These are phyloP conservation scores for Smittia aterrima DNA, from an alignment of 2,888 invertebrate genomes.

Conservation along the genomic window DNA sequence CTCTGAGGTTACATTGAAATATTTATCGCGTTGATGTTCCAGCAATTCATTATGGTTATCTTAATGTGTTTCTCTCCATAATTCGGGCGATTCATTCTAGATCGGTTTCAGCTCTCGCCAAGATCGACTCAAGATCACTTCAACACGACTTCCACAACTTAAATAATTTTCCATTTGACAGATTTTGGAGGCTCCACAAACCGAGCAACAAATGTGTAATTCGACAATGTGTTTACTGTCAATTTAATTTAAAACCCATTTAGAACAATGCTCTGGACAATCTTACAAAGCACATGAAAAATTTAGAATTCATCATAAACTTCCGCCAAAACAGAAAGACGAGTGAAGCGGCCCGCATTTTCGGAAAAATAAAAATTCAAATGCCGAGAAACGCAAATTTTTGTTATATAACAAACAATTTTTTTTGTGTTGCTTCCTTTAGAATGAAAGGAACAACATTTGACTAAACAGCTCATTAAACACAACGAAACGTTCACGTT, in stretches of 20 bases:
- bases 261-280: slow-evolving; percentile 31
- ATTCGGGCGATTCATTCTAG: neutral
- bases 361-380: slow-evolving; percentile 18
- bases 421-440: slow-evolving; percentile 2
- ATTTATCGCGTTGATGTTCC: slow-evolving; percentile 30
- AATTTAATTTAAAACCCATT: slow-evolving; percentile 9
- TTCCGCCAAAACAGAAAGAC: slow-evolving; percentile 15
- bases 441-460: neutral
- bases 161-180: slow-evolving; percentile 19
- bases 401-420: neutral
- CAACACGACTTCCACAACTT: neutral
- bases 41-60: slow-evolving; percentile 26
- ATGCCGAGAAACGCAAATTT: neutral
- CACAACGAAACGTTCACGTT: neutral
- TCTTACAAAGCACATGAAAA: slow-evolving; percentile 28
- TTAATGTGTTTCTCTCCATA: slow-evolving; percentile 20
- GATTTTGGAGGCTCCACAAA: neutral
- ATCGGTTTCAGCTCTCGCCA: neutral
- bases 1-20: slow-evolving; percentile 15
- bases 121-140: neutral
- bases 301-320: slow-evolving; percentile 33
- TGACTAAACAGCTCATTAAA: slow-evolving; percentile 17
- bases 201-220: neutral
- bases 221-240: slow-evolving; percentile 33
- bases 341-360: slow-evolving; percentile 32